A percentile compares a stretch with the other conserved stretches of the same genome.
Conservation (phyloP, 2,797 vertebrate genomes). For the Numenius phaeopus region DNA sequence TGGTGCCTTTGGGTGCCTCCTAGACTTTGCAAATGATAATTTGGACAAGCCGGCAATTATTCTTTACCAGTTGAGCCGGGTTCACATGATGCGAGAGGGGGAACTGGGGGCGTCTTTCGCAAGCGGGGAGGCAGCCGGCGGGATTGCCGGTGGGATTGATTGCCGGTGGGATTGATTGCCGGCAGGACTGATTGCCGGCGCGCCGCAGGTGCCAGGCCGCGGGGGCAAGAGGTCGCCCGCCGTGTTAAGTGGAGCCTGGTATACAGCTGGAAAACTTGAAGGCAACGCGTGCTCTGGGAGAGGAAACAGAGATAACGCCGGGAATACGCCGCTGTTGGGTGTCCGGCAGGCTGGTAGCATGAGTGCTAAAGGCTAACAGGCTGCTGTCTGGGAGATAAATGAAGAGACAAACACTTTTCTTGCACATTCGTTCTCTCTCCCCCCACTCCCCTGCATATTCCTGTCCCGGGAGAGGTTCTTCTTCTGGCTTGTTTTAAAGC, state of each 20-base stretch:
- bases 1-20: neutral
- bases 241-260: slow-evolving; percentile 26
- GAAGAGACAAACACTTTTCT: neutral
- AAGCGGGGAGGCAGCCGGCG: neutral
- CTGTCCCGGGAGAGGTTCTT: neutral
- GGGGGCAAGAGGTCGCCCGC: neutral
- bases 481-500: neutral
- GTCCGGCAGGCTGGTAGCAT: neutral
- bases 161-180: neutral
- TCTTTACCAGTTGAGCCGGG: neutral
- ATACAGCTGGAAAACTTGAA: neutral
- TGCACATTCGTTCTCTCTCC: neutral
- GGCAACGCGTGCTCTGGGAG: neutral
- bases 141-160: neutral
- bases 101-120: neutral
- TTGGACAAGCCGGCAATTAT: neutral
- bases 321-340: neutral
- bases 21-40: neutral
- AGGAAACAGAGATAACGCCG: neutral
- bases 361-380: neutral
- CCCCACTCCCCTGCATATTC: neutral
- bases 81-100: neutral
- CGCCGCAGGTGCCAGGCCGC: neutral
- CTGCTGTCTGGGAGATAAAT: neutral
- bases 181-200: neutral